Base-by-base conservation (phyloP, 2,888 invertebrate species). In the Tromatobia lineatoria region DNA sequence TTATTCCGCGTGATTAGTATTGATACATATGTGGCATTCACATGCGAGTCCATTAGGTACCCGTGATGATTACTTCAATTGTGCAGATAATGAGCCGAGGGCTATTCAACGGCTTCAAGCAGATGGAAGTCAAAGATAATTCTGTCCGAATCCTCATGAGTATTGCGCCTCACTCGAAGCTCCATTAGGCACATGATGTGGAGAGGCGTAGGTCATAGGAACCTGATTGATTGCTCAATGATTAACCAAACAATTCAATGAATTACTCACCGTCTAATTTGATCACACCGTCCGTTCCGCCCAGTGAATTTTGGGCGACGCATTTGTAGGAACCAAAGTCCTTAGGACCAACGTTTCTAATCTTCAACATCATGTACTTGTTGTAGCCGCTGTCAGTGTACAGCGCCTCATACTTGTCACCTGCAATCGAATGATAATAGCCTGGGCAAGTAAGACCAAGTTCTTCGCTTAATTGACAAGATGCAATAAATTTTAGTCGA, bases 271-370 rank as follows among this genome's bases (percentile, higher is more conserved):
- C 98, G 94, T 98, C 98, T 87, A 98, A 95, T 94, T 97, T 97
- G 93, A 98, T 98, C 90, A 97, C 96, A 67, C 98, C 98, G 94
- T 98, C 98, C 54, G 98, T 98, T 94, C 97, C 97, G 80, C 98
- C 98, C 50, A 98, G 95, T 57, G 98, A 98, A 94, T 98, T 98
- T 94, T 98, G 98, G 74, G 98, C 98, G 86, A 98, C 97, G 93
- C 98, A 98, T 93, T 97, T 97, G 95, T 98, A 98, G 75, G 97
- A 97, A 81, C 98, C 98, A 93, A 98, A 98, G 94, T 98, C 98
- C 90, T 95, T 95, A 83, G 95, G 95, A 71, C 96, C 96, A 87
- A 98, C 97, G 93, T 96, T 96, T 81, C 97, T 95, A 93, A 98
- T 97, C 94, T 98, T 98, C 92, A 98, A 95, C 95, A 97, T 97